phyloP scores from a whole-genome alignment of 2,888 invertebrate genomes.

The Cantharis nigra region DNA sequence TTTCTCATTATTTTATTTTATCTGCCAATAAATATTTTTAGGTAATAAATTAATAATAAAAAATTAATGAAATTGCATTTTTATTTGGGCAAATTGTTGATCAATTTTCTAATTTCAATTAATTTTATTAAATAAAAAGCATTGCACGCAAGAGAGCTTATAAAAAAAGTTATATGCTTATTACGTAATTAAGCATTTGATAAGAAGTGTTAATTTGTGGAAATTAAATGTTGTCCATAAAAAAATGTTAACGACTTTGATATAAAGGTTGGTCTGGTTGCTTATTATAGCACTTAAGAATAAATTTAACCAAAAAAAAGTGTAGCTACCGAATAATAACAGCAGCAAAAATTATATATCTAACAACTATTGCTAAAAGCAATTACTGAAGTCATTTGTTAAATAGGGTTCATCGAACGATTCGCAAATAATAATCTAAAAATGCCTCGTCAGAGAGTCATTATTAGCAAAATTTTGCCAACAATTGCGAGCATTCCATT shows the following conservation, averaged over 20 bases:
- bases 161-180: not conserved
- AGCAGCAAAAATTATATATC: slow-evolving; percentile 18
- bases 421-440: slow-evolving; percentile 11
- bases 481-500: slow-evolving; percentile 5
- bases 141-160: not conserved
- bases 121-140: not conserved
- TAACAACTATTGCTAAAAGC: slow-evolving; percentile 18
- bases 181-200: not conserved
- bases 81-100: not conserved
- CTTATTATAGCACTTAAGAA: slow-evolving; percentile 18
- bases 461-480: slow-evolving; percentile 12
- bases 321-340: slow-evolving; percentile 22
- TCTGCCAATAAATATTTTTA: not conserved
- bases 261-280: not conserved
- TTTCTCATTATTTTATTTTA: too few relatives aligned
- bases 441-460: slow-evolving; percentile 9
- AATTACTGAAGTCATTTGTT: slow-evolving; percentile 17
- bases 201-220: not conserved
- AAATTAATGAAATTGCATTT: not conserved
- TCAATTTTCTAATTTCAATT: not conserved
- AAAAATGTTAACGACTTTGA: slow-evolving; percentile 12
- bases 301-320: slow-evolving; percentile 16
- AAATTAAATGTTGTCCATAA: not conserved
- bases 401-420: slow-evolving; percentile 23
- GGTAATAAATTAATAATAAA: not conserved